phyloP scores from a whole-genome alignment of 2,888 invertebrate species.

The Ditula angustiorana region DNA sequence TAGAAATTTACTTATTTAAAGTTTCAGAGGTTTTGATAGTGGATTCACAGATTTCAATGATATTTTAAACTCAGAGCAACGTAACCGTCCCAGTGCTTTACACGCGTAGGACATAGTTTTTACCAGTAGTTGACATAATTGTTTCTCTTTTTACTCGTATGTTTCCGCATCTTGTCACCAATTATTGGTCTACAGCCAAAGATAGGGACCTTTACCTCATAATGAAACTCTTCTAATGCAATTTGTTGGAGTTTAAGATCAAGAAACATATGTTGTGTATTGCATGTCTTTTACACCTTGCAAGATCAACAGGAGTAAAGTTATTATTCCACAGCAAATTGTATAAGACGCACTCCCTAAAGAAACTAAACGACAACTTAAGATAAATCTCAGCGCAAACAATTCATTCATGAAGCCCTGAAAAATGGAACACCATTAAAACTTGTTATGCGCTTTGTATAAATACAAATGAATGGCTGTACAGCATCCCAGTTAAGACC shows the following conservation, averaged over 20 bases:
- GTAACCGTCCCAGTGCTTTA: too few species aligned
- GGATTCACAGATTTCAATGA: background rate
- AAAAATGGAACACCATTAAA: slow-evolving; percentile 61
- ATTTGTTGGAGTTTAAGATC: too few species aligned
- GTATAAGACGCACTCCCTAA: slow-evolving; percentile 19
- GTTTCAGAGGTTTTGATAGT: background rate
- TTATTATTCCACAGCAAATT: slow-evolving; percentile 30
- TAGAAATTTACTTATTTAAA: background rate
- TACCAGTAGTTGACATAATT: too few species aligned
- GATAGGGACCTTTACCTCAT: too few species aligned
- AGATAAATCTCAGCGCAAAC: slow-evolving; percentile 38
- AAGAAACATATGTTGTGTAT: too few species aligned
- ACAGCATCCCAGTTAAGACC: slow-evolving; percentile 69
- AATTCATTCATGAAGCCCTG: slow-evolving; percentile 44
- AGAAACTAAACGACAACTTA: slow-evolving; percentile 27
- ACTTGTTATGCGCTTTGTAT: slow-evolving; percentile 67
- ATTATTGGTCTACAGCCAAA: too few species aligned
- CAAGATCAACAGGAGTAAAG: too few species aligned
- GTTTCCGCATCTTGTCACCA: too few species aligned
- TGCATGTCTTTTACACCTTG: too few species aligned
- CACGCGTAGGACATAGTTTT: too few species aligned
- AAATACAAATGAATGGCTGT: slow-evolving; percentile 74
- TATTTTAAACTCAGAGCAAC: background rate
- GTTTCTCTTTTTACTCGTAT: too few species aligned
- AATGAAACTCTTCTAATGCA: too few species aligned